Conservation (phyloP, 2,797 vertebrate species). For the Perodicticus potto region DNA sequence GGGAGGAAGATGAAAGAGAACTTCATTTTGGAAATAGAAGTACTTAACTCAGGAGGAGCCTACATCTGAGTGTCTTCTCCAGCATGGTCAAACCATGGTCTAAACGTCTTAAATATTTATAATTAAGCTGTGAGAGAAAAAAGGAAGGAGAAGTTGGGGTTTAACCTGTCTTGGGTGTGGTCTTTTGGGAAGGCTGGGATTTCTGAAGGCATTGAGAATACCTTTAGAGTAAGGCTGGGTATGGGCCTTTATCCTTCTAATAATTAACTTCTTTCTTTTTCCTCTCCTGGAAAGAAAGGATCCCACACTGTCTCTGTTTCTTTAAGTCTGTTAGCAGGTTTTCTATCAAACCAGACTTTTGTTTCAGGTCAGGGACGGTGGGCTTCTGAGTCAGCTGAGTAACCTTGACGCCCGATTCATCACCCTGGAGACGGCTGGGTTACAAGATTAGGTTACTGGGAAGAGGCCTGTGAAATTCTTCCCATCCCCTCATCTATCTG, state of each 20-base stretch:
- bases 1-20: accelerated
- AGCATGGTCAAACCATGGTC: accelerated
- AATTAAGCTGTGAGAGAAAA: background rate
- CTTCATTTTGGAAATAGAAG: background rate
- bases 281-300: background rate
- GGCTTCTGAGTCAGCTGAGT: background rate
- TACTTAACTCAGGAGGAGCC: background rate
- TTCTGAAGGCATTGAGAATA: background rate
- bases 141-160: background rate
- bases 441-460: background rate
- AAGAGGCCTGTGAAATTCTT: background rate
- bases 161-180: background rate
- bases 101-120: background rate
- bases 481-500: background rate
- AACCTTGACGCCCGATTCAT: background rate
- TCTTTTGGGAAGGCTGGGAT: background rate
- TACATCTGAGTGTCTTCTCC: background rate
- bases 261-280: background rate
- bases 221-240: background rate
- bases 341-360: background rate
- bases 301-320: background rate
- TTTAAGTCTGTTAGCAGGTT: background rate
- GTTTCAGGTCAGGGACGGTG: background rate
- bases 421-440: background rate
- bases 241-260: background rate